A percentile compares a stretch with the other conserved stretches of the same genome.
Conservation (phyloP, 2,797 vertebrate species). For the Schizopygopsis malacanthus region DNA sequence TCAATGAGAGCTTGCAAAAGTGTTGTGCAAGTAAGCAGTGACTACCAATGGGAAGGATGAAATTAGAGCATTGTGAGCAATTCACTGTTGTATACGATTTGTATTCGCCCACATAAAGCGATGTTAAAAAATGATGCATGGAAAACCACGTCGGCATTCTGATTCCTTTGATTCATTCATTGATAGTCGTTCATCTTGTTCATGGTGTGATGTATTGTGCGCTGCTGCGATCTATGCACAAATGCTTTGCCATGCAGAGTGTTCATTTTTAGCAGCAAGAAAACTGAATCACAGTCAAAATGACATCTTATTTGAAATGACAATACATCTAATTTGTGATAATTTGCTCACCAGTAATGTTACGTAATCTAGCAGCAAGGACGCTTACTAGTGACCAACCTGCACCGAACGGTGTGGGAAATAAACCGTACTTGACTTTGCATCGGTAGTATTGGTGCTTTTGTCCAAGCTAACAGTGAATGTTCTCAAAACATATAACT, state of each 20-base stretch:
- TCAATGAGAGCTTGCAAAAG: not conserved
- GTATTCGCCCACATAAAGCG: not conserved
- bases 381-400: not conserved
- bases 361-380: conserved; percentile 6
- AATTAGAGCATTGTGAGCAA: not conserved
- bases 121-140: not conserved
- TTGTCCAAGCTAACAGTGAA: not conserved
- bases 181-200: conserved; percentile 23
- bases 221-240: not conserved
- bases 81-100: not conserved
- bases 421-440: not conserved
- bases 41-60: not conserved
- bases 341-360: not conserved
- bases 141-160: not conserved
- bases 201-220: not conserved
- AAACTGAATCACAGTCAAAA: conserved; percentile 17
- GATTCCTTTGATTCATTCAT: not conserved
- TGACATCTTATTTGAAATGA: not conserved
- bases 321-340: not conserved
- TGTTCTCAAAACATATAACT: not conserved
- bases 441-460: not conserved
- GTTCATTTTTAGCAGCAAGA: conserved; percentile 9
- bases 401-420: not conserved
- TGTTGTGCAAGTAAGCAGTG: not conserved
- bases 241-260: not conserved